phyloP scores from a whole-genome alignment of 2,113 vertebrate genomes.

The Nothoprocta pentlandii region DNA sequence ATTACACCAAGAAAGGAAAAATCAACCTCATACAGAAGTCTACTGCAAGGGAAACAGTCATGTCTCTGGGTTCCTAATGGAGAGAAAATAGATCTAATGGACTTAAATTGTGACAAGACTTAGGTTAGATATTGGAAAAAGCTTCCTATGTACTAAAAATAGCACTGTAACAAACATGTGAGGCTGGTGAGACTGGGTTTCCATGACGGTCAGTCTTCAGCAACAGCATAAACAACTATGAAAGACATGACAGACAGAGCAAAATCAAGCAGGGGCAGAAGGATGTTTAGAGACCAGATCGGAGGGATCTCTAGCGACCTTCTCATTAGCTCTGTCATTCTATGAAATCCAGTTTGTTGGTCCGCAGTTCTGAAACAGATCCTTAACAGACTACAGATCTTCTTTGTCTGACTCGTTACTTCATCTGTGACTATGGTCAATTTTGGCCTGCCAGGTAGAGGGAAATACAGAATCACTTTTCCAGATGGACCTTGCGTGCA shows the following conservation, averaged over 20 bases:
- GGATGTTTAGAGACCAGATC: background rate
- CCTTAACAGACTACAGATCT: background rate
- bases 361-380: background rate
- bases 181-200: background rate
- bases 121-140: background rate
- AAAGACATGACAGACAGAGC: background rate
- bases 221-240: background rate
- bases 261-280: background rate
- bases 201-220: background rate
- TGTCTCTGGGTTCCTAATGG: background rate
- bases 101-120: background rate
- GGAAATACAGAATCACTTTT: background rate
- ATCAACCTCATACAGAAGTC: background rate
- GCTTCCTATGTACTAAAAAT: background rate
- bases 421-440: background rate
- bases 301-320: background rate
- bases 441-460: background rate
- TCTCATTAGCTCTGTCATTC: background rate
- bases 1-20: background rate
- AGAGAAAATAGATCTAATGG: background rate
- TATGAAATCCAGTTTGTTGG: slow-evolving; percentile 21
- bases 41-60: background rate
- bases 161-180: background rate
- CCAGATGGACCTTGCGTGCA: background rate
- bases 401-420: background rate